phyloP scores from a whole-genome alignment of 2,113 vertebrate species.

The Cephalopholis sonnerati region DNA sequence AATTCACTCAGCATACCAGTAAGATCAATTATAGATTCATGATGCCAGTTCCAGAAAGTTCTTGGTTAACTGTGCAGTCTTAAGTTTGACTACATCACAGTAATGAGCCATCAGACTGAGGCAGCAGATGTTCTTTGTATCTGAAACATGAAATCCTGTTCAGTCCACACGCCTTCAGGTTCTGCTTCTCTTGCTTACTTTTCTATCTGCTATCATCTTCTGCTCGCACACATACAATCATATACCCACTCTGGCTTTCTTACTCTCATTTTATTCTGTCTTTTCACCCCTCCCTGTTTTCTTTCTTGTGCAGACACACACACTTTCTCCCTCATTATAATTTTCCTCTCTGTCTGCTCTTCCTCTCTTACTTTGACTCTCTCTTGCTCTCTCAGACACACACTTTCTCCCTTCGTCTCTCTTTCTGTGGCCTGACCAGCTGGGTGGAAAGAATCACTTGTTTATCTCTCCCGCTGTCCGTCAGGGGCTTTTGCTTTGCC shows the following conservation, averaged over 20 bases:
- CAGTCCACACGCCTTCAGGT: too few species aligned
- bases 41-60: neutral
- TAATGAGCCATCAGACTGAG: neutral
- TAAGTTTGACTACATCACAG: neutral
- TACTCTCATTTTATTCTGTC: neutral
- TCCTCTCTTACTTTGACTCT: neutral
- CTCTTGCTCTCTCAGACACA: neutral
- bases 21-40: neutral
- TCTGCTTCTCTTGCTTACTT: too few species aligned
- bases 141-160: neutral
- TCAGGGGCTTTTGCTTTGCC: slow-evolving; percentile 68
- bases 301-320: neutral
- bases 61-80: neutral
- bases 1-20: neutral
- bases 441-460: slow-evolving; percentile 71
- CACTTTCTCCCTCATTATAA: neutral
- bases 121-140: neutral
- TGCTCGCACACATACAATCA: neutral
- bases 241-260: neutral
- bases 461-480: slow-evolving; percentile 65
- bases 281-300: neutral
- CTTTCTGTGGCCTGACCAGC: slow-evolving; percentile 57
- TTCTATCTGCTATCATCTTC: too few species aligned
- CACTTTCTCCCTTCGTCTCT: slow-evolving; percentile 11
- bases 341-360: neutral